These are phyloP conservation scores for Penaeus indicus DNA, from an alignment of 1,140 invertebrate species.

Conservation along the genomic window DNA sequence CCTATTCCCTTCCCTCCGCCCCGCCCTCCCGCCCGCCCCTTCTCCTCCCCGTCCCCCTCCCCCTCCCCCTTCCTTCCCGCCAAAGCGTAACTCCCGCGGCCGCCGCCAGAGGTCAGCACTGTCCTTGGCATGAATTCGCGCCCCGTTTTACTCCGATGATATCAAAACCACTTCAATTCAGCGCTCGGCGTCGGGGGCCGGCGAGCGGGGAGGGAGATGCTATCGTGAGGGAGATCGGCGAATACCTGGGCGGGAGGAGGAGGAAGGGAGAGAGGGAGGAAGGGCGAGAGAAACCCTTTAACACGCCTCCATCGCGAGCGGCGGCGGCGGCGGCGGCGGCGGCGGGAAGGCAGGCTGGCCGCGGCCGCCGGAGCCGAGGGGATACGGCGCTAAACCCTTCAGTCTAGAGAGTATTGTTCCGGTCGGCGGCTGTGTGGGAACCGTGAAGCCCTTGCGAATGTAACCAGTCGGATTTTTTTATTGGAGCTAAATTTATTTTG, in stretches of 20 bases:
- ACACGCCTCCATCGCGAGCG: slow-evolving; percentile 28
- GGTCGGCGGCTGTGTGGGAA: no score
- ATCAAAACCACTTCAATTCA: slow-evolving; percentile 56
- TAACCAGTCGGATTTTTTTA: no score
- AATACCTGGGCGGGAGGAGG: slow-evolving; percentile 55
- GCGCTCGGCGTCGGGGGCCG: slow-evolving; percentile 41
- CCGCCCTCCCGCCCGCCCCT: background rate
- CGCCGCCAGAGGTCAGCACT: slow-evolving; percentile 50
- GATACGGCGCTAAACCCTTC: no score
- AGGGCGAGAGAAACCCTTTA: slow-evolving; percentile 19
- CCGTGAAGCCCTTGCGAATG: no score
- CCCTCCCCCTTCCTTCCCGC: slow-evolving; percentile 7
- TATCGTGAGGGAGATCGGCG: slow-evolving; percentile 56
- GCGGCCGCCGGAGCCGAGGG: no score
- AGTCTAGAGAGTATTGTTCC: no score
- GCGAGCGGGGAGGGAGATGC: slow-evolving; percentile 40
- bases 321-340: background rate
- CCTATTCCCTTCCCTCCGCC: background rate
- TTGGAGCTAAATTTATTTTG: no score
- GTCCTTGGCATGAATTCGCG: slow-evolving; percentile 51
- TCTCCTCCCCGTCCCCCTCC: background rate
- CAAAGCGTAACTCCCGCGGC: slow-evolving; percentile 31
- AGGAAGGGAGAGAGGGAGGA: slow-evolving; percentile 37
- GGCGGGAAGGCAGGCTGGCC: slow-evolving; percentile 4
- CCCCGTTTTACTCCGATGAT: slow-evolving; percentile 43